Percentiles rank a stretch among this genome's conserved stretches.
Evolutionary conservation across 2,888 invertebrate species (phyloP).

Genomic region (Steinernema hermaphroditum): DNA sequence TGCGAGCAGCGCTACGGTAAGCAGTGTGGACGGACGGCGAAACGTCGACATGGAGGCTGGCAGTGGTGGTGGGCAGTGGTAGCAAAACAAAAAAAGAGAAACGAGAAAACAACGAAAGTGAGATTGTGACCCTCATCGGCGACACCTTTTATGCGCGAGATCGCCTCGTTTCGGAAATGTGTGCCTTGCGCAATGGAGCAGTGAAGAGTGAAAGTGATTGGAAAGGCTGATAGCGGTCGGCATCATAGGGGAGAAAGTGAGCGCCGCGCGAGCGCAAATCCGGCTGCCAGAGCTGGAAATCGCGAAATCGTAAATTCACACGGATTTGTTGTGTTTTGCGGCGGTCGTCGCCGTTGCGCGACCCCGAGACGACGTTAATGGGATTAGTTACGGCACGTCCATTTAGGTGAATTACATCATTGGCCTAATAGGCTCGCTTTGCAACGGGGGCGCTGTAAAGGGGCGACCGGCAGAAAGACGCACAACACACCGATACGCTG

Average conservation of each 20-base stretch:
- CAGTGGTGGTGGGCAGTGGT: background rate
- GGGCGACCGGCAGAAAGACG: background rate
- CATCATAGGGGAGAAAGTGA: conserved; percentile 11
- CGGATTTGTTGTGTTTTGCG: background rate
- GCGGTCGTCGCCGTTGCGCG: conserved; percentile 11
- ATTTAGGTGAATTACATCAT: conserved; percentile 23
- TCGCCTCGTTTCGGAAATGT: conserved; percentile 22
- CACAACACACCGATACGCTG: background rate
- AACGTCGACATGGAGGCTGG: background rate
- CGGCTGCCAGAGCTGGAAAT: background rate
- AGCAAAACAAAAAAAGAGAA: background rate
- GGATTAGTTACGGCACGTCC: conserved; percentile 29
- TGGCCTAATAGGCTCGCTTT: background rate
- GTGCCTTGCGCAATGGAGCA: conserved; percentile 31
- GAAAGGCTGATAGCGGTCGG: conserved; percentile 16
- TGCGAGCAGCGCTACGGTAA: background rate
- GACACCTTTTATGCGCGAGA: conserved; percentile 29
- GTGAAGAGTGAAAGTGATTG: conserved; percentile 28
- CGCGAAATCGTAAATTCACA: conserved; percentile 10
- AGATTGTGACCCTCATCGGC: conserved; percentile 31
- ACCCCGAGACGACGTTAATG: conserved; percentile 7
- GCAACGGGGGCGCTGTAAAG: conserved; percentile 14
- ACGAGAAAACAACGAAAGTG: conserved; percentile 19
- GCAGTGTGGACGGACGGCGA: background rate
- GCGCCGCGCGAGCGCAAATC: conserved; percentile 7